Evolutionary conservation across 2,113 vertebrate genomes (phyloP).

Genomic region (Sceloporus tristichus): DNA sequence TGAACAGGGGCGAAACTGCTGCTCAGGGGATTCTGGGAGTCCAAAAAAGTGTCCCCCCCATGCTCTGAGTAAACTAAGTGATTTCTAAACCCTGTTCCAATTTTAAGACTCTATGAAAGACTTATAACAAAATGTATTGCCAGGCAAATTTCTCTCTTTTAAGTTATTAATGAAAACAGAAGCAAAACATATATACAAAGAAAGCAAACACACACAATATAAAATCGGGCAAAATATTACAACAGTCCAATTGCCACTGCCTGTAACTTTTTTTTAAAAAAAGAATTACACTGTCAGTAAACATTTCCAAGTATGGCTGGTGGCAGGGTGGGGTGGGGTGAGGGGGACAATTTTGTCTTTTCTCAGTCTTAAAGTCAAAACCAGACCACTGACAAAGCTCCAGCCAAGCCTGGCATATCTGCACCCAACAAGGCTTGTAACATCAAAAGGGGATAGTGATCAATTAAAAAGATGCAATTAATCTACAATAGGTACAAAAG

Average conservation of each 20-base stretch:
- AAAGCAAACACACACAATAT: background rate
- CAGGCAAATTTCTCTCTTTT: background rate
- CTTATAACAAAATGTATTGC: background rate
- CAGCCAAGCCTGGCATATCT: slow-evolving; percentile 46
- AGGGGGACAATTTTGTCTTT: slow-evolving; percentile 53
- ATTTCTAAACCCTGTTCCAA: background rate
- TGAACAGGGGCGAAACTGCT: background rate
- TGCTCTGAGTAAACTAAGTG: background rate
- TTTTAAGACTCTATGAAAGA: background rate
- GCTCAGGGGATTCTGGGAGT: no score
- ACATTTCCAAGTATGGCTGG: no score
- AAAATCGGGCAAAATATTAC: background rate
- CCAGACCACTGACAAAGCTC: slow-evolving; percentile 48
- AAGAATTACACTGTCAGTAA: background rate
- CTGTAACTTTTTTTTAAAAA: background rate
- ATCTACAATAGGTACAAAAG: slow-evolving; percentile 33
- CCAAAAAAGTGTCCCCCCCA: no score
- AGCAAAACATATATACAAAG: background rate
- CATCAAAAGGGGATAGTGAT: slow-evolving; percentile 49
- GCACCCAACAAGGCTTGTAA: slow-evolving; percentile 46
- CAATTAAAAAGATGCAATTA: slow-evolving; percentile 36
- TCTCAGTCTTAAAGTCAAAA: slow-evolving; percentile 42
- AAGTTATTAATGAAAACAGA: slow-evolving; percentile 25
- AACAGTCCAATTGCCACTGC: background rate
- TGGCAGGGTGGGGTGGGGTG: no score